A percentile compares a stretch with the other conserved stretches of the same genome.
Evolutionary conservation across 2,113 vertebrate species (phyloP).

Genomic region (Pelecanoides urinatrix): DNA sequence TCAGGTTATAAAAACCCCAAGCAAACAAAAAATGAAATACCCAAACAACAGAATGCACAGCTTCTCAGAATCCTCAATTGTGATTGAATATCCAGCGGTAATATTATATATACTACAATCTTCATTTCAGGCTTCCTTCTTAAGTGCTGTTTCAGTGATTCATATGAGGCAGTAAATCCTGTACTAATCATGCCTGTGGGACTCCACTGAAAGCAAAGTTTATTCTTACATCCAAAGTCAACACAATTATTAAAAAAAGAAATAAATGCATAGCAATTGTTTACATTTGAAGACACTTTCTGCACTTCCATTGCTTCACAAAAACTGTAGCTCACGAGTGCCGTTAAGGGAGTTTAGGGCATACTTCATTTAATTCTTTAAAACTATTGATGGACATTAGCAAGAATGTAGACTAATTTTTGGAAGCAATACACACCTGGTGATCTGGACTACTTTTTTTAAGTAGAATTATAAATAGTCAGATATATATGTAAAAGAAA

Average conservation of each 20-base stretch:
- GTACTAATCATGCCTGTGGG: not conserved
- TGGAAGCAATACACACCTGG: not conserved
- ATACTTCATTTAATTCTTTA: not conserved
- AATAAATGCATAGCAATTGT: not conserved
- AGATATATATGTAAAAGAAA: not conserved
- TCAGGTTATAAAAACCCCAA: not conserved
- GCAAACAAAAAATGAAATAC: too few relatives aligned
- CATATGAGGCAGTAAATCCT: not conserved
- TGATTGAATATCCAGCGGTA: not conserved
- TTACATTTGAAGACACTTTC: not conserved
- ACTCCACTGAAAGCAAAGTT: constrained; percentile 4
- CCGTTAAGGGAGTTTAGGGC: not conserved
- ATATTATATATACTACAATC: not conserved
- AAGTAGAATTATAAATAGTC: not conserved
- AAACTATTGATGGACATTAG: not conserved
- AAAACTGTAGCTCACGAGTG: not conserved
- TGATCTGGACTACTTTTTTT: not conserved
- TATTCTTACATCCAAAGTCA: not conserved
- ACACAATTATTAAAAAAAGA: not conserved
- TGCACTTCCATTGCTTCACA: not conserved
- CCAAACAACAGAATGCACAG: not conserved
- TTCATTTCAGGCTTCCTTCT: constrained; percentile 6
- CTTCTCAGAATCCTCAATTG: not conserved
- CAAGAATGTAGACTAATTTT: not conserved
- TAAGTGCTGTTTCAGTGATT: constrained; percentile 11